A percentile compares a stretch with the other conserved stretches of the same genome.
These are phyloP conservation scores for Thelaira solivaga DNA, from an alignment of 2,888 invertebrate genomes.

Conservation along the genomic window DNA sequence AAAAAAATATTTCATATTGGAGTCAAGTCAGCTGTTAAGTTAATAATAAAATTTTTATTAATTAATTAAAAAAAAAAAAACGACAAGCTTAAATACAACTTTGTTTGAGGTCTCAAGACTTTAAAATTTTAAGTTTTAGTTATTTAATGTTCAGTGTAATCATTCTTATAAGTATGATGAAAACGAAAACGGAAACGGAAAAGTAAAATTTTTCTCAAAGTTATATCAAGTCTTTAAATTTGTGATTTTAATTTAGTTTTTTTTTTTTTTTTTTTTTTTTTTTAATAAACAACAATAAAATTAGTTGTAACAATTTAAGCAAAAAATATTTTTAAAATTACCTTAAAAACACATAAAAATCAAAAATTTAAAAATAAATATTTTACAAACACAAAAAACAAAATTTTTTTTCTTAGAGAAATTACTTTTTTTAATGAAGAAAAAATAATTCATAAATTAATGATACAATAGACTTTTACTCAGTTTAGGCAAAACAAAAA, in stretches of 20 bases:
- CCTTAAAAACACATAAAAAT: too few species aligned
- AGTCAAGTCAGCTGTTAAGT: constrained; percentile 29
- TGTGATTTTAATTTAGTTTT: constrained; percentile 77
- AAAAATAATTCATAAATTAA: too few species aligned
- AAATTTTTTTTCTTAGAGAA: too few species aligned
- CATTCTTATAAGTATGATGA: too few species aligned
- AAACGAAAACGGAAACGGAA: constrained; percentile 32
- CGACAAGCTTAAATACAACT: constrained; percentile 10
- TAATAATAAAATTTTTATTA: background rate
- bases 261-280: constrained; percentile 19
- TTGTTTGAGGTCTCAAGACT: constrained; percentile 53
- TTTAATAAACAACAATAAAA: constrained; percentile 32
- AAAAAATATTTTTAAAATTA: too few species aligned
- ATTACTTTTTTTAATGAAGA: too few species aligned
- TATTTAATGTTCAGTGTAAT: constrained; percentile 7
- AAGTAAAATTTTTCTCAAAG: constrained; percentile 28
- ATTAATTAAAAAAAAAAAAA: too few species aligned
- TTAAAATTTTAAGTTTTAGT: constrained; percentile 55
- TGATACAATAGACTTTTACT: too few species aligned
- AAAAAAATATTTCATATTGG: constrained; percentile 58
- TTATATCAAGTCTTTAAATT: constrained; percentile 76
- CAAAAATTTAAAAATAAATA: too few species aligned
- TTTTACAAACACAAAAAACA: too few species aligned
- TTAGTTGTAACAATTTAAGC: too few species aligned
- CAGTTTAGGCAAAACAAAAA: too few species aligned